Percentiles rank a stretch among this genome's conserved stretches.
phyloP scores from a whole-genome alignment of 2,797 vertebrate species.

The Limosa lapponica region DNA sequence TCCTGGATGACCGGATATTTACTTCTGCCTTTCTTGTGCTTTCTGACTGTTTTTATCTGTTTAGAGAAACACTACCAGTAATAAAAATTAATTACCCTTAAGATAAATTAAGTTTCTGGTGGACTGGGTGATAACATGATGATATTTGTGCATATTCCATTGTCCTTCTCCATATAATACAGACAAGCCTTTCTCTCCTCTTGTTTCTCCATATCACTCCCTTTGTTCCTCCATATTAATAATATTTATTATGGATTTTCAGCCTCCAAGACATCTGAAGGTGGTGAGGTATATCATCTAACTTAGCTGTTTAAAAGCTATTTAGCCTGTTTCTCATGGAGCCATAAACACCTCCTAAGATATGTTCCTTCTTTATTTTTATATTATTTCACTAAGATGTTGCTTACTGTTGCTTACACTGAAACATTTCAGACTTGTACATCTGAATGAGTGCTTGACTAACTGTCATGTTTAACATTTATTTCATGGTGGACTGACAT shows the following conservation, averaged over 20 bases:
- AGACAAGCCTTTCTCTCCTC: not conserved
- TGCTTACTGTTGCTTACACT: not conserved
- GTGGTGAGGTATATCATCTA: not conserved
- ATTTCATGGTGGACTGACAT: not conserved
- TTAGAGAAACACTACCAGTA: not conserved
- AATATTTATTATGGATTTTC: not conserved
- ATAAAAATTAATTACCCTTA: not conserved
- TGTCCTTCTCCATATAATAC: not conserved
- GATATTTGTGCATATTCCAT: not conserved
- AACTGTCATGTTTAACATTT: not conserved
- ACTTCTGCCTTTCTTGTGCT: not conserved
- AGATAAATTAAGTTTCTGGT: not conserved
- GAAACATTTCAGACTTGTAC: not conserved
- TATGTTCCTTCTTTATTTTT: not conserved
- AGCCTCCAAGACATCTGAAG: not conserved
- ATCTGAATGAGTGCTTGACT: not conserved
- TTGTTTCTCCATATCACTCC: not conserved
- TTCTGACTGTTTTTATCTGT: not conserved
- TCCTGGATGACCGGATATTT: not conserved
- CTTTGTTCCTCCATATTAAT: not conserved
- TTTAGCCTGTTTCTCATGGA: not conserved
- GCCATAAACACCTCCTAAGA: not conserved
- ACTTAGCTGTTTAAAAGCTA: not conserved
- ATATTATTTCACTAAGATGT: not conserved
- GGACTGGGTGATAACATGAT: rapidly evolving